Evolutionary conservation across 2,888 invertebrate genomes (phyloP), one percentile per base, ranked within the genome.

Genomic region (Leptinotarsa tumamoca): DNA sequence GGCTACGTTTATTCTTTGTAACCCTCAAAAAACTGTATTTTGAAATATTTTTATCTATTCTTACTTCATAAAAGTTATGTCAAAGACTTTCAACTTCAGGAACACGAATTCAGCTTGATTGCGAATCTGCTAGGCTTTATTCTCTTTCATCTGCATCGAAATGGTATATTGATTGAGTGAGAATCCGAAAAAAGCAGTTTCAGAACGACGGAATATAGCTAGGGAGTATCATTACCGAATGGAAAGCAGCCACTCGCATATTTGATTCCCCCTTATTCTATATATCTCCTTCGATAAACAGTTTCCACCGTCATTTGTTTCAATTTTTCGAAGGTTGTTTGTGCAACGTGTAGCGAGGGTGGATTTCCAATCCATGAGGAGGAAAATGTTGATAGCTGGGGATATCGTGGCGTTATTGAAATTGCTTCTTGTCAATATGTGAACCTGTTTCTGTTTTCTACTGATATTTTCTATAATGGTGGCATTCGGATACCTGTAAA

Each of bases 81-180:
- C 15, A 49, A 56, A 58, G 27, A 33, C 33, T 43, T 54, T 58
- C 23, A 71, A 49, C 71, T 63, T 61, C 27, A 71, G 21, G 27
- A 58, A 33, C 52, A 71, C 71, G 70, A 72, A 71, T 77, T 71
- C 73, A 74, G 67, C 67, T 71, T 79, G 78, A 80, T 80, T 79
- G 78, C 67, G 72, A 73, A 76, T 78, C 71, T 76, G 73, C 68
- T 74, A 75, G 76, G 71, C 76, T 80, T 79, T 75, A 79, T 79
- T 76, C 43, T 3, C 78, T 52, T 79, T 79, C 80, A 83, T 83
- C 80, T 80, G 77, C 79, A 81, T 78, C 70, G 75, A 75, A 79
- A 82, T 79, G 78, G 77, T 72, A 79, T 82, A 84, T 85, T 83
- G 84, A 85, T 84, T 83, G 82, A 79, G 78, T 80, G 79, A 74